A percentile compares a stretch with the other conserved stretches of the same genome.
Conservation (phyloP, 1,140 invertebrate genomes). For the Drosophila ironensis region DNA sequence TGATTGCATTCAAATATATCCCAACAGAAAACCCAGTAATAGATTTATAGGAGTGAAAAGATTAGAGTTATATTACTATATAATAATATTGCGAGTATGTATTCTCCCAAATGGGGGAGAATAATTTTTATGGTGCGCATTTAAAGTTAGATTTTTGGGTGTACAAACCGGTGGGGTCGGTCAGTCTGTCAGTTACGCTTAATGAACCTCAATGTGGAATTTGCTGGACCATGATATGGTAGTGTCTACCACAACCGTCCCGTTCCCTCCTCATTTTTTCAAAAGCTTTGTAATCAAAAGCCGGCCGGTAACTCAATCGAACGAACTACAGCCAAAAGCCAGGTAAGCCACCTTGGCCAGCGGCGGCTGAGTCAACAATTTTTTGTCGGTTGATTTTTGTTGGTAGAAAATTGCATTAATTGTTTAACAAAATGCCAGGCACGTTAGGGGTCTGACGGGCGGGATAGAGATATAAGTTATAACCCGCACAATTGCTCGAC, state of each 20-base stretch:
- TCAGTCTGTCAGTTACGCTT: conserved; percentile 76
- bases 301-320: conserved; percentile 61
- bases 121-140: conserved; percentile 37
- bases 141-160: conserved; percentile 50
- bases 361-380: conserved; percentile 67
- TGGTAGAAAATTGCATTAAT: conserved; percentile 71
- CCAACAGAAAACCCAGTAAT: no score
- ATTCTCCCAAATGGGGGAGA: neutral
- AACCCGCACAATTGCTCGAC: conserved; percentile 54
- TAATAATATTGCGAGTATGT: conserved; percentile 13
- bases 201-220: conserved; percentile 74
- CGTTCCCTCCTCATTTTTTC: neutral
- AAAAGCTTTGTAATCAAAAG: conserved; percentile 64
- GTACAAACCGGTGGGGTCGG: conserved; percentile 68
- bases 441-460: conserved; percentile 30
- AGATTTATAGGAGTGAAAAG: no score
- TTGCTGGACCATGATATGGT: conserved; percentile 57
- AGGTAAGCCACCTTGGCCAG: conserved; percentile 53
- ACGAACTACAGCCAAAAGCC: neutral
- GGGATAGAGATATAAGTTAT: conserved; percentile 56
- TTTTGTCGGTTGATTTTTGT: conserved; percentile 20
- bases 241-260: neutral
- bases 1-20: no score
- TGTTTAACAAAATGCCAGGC: conserved; percentile 73
- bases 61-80: no score